Evolutionary conservation across 2,113 vertebrate genomes (phyloP).

Genomic region (Tragulus kanchil): DNA sequence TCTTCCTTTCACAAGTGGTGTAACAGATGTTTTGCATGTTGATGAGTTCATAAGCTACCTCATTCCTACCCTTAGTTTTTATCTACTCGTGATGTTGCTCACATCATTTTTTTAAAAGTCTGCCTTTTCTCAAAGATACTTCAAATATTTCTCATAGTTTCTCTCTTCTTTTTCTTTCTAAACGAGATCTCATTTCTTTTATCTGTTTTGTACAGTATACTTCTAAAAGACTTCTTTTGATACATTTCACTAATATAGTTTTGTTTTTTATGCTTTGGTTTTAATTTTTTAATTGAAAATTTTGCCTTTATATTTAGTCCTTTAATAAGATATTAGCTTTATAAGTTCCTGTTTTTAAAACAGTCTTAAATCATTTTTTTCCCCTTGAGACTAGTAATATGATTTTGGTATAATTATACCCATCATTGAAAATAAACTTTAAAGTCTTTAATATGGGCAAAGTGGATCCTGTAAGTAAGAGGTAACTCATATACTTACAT

Average conservation of each 20-base stretch:
- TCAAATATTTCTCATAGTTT: constrained; percentile 47
- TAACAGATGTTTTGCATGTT: constrained; percentile 20
- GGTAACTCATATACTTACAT: neutral
- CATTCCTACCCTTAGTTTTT: constrained; percentile 9
- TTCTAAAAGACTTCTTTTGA: constrained; percentile 9
- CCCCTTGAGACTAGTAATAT: neutral
- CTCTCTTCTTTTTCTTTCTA: neutral
- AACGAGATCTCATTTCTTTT: constrained; percentile 22
- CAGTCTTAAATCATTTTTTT: neutral
- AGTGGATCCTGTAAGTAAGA: neutral
- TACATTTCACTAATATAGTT: constrained; percentile 29
- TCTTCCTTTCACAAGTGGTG: neutral
- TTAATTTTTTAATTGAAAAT: constrained; percentile 56
- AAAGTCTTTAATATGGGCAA: neutral
- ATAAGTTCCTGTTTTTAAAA: constrained; percentile 8
- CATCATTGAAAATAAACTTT: constrained; percentile 7
- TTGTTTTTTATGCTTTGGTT: neutral
- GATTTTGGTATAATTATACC: neutral
- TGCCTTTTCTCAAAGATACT: constrained; percentile 34
- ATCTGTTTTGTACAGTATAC: neutral
- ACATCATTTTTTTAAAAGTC: constrained; percentile 4
- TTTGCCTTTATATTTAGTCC: constrained; percentile 53
- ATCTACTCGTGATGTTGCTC: neutral
- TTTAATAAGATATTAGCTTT: constrained; percentile 52
- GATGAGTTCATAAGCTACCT: neutral